Conservation (phyloP, 23 tunicate genomes). For the Styela clava region DNA sequence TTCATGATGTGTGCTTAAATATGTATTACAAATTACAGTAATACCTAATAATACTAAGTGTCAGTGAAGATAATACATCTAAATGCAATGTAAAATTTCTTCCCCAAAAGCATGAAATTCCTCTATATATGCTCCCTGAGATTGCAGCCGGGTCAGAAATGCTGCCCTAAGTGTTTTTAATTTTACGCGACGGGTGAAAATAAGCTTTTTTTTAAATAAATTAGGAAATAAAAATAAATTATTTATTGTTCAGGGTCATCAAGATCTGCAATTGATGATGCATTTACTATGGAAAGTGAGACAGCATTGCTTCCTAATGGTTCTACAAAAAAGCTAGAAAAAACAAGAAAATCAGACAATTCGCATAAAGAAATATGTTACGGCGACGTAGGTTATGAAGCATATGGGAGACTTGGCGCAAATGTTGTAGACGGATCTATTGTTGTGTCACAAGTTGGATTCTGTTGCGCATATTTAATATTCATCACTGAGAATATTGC, state of each 20-base stretch:
- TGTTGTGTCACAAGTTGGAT: constrained; percentile 90
- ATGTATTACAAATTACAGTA: too few species aligned
- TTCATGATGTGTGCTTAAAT: too few species aligned
- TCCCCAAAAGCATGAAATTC: too few species aligned
- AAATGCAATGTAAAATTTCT: too few species aligned
- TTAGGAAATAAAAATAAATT: too few species aligned
- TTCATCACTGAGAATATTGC: constrained; percentile 91
- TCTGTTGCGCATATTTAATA: constrained; percentile 94
- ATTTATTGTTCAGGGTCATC: neutral
- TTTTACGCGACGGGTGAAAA: too few species aligned
- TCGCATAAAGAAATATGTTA: constrained; percentile 65
- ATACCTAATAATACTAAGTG: too few species aligned
- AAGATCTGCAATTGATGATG: constrained; percentile 5
- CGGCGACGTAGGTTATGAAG: constrained; percentile 85
- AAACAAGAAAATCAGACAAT: neutral
- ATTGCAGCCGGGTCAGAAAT: too few species aligned
- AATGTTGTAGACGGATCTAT: constrained; percentile 80
- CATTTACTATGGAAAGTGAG: constrained; percentile 23
- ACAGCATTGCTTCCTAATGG: constrained; percentile 20
- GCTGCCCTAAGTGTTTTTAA: too few species aligned
- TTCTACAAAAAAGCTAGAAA: neutral
- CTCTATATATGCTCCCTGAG: too few species aligned
- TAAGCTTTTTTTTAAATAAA: too few species aligned
- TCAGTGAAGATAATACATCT: too few species aligned
- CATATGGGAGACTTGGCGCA: constrained; percentile 77